These are phyloP conservation scores for Tachysurus fulvidraco DNA, from an alignment of 2,113 vertebrate species.

Conservation along the genomic window DNA sequence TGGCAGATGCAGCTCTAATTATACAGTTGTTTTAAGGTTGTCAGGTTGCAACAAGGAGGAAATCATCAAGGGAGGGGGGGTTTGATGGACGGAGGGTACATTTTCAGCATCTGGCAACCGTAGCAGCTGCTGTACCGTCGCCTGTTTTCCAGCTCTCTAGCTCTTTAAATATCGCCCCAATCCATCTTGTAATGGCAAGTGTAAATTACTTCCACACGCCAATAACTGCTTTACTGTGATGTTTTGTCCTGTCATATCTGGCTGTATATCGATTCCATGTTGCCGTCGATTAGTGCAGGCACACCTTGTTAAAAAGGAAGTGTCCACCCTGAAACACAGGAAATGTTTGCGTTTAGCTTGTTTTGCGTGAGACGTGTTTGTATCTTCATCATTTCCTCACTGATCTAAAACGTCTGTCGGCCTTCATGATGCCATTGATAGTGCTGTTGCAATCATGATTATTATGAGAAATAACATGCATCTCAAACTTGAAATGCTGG, in stretches of 20 bases:
- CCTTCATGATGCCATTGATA: neutral
- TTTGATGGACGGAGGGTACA: conserved; percentile 77
- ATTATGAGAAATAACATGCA: neutral
- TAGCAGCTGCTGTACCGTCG: conserved; percentile 74
- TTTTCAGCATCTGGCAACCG: conserved; percentile 76
- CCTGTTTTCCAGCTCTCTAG: conserved; percentile 72
- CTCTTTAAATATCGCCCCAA: conserved; percentile 76
- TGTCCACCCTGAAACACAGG: neutral
- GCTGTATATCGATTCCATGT: conserved; percentile 77
- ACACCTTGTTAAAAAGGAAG: conserved; percentile 56
- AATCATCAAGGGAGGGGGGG: conserved; percentile 63
- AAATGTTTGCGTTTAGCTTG: neutral
- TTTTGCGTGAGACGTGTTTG: too few species aligned
- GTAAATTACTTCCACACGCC: conserved; percentile 79
- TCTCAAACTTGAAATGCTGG: neutral
- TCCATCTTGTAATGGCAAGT: conserved; percentile 79
- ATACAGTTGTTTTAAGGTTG: conserved; percentile 82
- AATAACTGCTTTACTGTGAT: conserved; percentile 79
- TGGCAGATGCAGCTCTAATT: conserved; percentile 78
- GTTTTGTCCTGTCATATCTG: conserved; percentile 72
- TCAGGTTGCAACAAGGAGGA: conserved; percentile 74
- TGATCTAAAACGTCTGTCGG: neutral
- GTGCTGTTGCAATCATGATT: neutral
- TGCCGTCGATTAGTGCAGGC: conserved; percentile 68
- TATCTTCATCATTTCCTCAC: neutral